phyloP scores from a whole-genome alignment of 2,888 invertebrate genomes.

The Smittia aterrima region DNA sequence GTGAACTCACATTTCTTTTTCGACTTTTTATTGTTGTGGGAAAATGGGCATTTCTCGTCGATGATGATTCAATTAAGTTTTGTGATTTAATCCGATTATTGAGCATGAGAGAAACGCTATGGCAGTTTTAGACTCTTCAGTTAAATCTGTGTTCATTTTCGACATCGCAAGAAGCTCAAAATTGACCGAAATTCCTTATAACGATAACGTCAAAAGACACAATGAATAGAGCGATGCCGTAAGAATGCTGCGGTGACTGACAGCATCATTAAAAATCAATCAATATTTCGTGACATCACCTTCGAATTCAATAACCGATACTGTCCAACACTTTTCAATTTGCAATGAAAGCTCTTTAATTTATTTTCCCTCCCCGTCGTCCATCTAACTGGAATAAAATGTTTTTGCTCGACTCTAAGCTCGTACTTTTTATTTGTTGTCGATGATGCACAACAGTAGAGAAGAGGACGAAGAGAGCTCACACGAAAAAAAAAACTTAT shows the following conservation, averaged over 20 bases:
- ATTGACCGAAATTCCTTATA: not conserved
- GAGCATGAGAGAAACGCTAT: not conserved
- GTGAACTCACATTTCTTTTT: not conserved
- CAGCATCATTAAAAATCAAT: constrained; percentile 25
- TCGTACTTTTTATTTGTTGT: constrained; percentile 16
- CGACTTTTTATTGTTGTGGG: constrained; percentile 20
- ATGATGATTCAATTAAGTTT: constrained; percentile 27
- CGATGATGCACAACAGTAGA: constrained; percentile 1
- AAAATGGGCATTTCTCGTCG: constrained; percentile 21
- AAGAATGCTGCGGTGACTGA: not conserved
- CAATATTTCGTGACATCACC: constrained; percentile 21
- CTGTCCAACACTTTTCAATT: constrained; percentile 28
- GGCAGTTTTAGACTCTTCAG: constrained; percentile 8
- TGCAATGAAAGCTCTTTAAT: constrained; percentile 31
- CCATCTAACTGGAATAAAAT: constrained; percentile 4
- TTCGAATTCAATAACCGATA: not conserved
- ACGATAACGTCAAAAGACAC: not conserved
- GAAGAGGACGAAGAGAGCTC: not conserved
- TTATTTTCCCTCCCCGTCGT: constrained; percentile 10
- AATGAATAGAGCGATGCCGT: no score
- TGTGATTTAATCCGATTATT: constrained; percentile 25
- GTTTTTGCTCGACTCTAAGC: not conserved
- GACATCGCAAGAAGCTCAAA: not conserved
- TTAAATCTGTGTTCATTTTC: not conserved
- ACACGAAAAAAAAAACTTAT: constrained; percentile 10